These are phyloP conservation scores for Ephestia elutella DNA, from an alignment of 1,140 invertebrate genomes.

Conservation along the genomic window DNA sequence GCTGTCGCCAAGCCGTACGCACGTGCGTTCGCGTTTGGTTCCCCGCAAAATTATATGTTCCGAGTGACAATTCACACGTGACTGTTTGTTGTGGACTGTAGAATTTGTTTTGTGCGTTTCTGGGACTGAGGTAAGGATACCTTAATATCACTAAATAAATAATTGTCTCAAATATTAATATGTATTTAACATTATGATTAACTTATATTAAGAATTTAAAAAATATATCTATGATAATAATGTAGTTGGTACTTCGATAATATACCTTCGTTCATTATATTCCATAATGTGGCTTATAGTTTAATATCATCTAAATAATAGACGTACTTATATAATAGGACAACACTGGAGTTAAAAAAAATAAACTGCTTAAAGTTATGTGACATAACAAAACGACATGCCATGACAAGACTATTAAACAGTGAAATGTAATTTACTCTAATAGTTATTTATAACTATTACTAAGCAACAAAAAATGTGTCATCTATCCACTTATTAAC, in stretches of 20 bases:
- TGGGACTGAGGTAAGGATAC: conserved; percentile 9
- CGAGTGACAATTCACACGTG: conserved; percentile 9
- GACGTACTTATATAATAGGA: too few relatives aligned
- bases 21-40: conserved; percentile 26
- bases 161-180: background rate
- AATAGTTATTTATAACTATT: background rate
- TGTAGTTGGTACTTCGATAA: too few relatives aligned
- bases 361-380: too few relatives aligned
- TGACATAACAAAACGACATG: too few relatives aligned
- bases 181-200: too few relatives aligned
- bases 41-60: conserved; percentile 20
- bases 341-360: too few relatives aligned
- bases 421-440: background rate
- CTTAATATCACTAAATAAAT: background rate
- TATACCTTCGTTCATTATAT: too few relatives aligned
- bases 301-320: too few relatives aligned
- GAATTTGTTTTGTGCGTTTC: background rate
- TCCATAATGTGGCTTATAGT: too few relatives aligned
- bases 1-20: conserved; percentile 36
- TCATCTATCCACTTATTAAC: background rate
- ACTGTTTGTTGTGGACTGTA: conserved; percentile 14
- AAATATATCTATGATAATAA: too few relatives aligned
- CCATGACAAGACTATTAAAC: too few relatives aligned
- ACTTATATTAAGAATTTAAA: too few relatives aligned
- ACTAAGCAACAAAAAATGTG: background rate